These are phyloP conservation scores for Turritopsis rubra DNA, from an alignment of 30 jellyfish, hydroid and myxozoan genomes.

Conservation along the genomic window DNA sequence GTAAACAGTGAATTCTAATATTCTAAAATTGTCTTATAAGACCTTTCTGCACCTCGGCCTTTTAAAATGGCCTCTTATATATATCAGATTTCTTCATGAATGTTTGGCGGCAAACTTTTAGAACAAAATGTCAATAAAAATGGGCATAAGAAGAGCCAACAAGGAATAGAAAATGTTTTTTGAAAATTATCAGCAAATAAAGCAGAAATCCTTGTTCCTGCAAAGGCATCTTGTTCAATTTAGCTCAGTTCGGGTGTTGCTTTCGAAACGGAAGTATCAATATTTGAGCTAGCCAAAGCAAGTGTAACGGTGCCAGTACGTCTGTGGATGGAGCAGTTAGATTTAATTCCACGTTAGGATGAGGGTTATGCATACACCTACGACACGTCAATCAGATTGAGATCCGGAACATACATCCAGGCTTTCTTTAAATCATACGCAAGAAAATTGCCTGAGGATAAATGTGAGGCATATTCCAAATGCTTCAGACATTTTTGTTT, in stretches of 20 bases:
- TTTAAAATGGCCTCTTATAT: no score
- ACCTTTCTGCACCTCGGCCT: no score
- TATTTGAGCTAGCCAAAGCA: neutral
- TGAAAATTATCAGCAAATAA: no score
- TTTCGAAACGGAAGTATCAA: neutral
- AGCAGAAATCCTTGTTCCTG: no score
- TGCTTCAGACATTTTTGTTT: neutral
- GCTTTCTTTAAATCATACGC: neutral
- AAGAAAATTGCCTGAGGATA: neutral
- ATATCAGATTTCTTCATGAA: no score
- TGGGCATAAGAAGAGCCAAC: no score
- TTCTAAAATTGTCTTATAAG: no score
- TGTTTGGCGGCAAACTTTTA: no score
- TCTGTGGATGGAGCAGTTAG: constrained; percentile 27
- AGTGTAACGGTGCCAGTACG: neutral
- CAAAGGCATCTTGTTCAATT: no score
- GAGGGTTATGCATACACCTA: neutral
- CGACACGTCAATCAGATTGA: neutral
- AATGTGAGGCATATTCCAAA: neutral
- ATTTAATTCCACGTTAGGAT: neutral
- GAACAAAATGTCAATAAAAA: no score
- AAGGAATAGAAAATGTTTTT: no score
- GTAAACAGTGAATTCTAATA: no score
- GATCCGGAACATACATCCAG: neutral
- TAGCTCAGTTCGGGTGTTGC: neutral